Percentiles rank a stretch among this genome's conserved stretches.
Conservation (phyloP, 2,797 vertebrate genomes). For the Sebastes nivosus region DNA sequence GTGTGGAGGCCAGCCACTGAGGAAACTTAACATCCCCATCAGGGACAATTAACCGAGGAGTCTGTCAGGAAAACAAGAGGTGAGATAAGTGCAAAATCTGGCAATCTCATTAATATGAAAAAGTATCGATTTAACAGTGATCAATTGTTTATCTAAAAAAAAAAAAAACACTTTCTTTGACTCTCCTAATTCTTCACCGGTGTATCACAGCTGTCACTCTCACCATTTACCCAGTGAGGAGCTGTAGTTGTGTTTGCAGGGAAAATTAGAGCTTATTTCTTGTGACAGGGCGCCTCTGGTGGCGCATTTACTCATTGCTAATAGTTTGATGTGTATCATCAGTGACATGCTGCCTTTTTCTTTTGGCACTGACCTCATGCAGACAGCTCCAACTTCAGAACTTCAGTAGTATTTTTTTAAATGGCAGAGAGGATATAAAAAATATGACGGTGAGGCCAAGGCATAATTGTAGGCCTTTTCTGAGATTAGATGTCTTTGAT, state of each 20-base stretch:
- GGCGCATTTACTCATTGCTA: constrained; percentile 65
- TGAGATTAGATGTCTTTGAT: constrained; percentile 75
- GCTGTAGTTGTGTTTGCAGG: constrained; percentile 37
- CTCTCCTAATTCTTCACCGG: constrained; percentile 9
- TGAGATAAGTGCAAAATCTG: constrained; percentile 69
- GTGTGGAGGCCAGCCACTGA: constrained; percentile 48
- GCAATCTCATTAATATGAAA: constrained; percentile 67
- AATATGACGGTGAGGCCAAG: constrained; percentile 52
- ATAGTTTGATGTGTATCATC: constrained; percentile 56
- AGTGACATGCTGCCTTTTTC: constrained; percentile 36
- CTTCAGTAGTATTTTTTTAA: constrained; percentile 1
- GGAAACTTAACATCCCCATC: constrained; percentile 59
- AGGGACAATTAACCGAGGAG: constrained; percentile 60
- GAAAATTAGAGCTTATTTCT: constrained; percentile 67
- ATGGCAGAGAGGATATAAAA: constrained; percentile 38
- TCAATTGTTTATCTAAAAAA: constrained; percentile 27
- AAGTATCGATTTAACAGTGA: constrained; percentile 59
- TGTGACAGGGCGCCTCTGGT: constrained; percentile 78
- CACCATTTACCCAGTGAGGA: not conserved
- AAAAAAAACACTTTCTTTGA: not conserved
- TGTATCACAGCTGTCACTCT: constrained; percentile 32
- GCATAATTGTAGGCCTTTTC: constrained; percentile 73
- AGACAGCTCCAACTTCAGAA: constrained; percentile 32
- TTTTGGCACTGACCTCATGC: constrained; percentile 1
- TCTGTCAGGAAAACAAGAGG: constrained; percentile 54